A percentile compares a stretch with the other conserved stretches of the same genome.
phyloP scores from a whole-genome alignment of 2,113 vertebrate genomes.

The Dicentrarchus labrax region DNA sequence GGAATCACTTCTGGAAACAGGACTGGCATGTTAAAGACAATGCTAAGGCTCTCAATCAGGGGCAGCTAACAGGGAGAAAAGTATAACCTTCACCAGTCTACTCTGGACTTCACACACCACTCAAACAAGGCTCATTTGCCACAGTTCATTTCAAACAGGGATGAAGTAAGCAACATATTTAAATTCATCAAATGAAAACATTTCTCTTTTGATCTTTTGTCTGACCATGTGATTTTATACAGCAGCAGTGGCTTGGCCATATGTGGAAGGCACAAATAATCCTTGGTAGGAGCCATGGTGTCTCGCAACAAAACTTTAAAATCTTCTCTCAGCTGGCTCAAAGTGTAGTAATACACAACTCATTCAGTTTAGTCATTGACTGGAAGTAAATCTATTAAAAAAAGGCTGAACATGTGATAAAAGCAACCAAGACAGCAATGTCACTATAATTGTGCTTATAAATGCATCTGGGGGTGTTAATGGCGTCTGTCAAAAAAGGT shows the following conservation, averaged over 20 bases:
- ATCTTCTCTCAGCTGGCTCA: slow-evolving; percentile 36
- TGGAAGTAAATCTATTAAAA: not conserved
- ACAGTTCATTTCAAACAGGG: not conserved
- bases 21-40: slow-evolving; percentile 41
- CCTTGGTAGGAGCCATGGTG: slow-evolving; percentile 29
- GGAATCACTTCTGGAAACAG: slow-evolving; percentile 56
- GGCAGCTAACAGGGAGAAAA: slow-evolving; percentile 13
- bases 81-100: not conserved
- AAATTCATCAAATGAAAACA: slow-evolving; percentile 13
- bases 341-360: not conserved
- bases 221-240: slow-evolving; percentile 40
- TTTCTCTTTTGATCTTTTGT: slow-evolving; percentile 17
- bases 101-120: slow-evolving; percentile 6
- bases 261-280: slow-evolving; percentile 48
- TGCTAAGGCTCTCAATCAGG: slow-evolving; percentile 40
- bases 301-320: slow-evolving; percentile 49
- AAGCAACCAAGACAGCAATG: not conserved
- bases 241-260: slow-evolving; percentile 17
- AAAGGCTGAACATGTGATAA: not conserved
- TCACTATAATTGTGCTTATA: not conserved
- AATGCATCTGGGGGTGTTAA: not conserved
- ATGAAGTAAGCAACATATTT: slow-evolving; percentile 2
- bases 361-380: not conserved
- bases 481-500: no score
- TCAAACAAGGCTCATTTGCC: slow-evolving; percentile 6